phyloP scores from a whole-genome alignment of 2,113 vertebrate species.

The Mustela lutreola region DNA sequence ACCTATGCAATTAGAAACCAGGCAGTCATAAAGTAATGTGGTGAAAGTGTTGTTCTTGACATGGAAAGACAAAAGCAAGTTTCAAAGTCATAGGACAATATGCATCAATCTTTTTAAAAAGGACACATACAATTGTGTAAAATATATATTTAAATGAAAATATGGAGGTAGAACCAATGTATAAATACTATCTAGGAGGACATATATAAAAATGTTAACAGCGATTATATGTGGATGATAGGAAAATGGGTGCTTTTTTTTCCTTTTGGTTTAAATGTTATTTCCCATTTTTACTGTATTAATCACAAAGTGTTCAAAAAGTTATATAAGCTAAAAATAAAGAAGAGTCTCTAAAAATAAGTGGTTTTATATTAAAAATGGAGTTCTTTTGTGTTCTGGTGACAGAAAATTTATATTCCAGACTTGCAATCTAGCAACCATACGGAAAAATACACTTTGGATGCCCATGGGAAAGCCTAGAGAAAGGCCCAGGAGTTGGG shows the following conservation, averaged over 20 bases:
- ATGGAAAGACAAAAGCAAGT: neutral
- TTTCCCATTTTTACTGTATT: neutral
- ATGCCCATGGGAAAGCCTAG: conserved; percentile 59
- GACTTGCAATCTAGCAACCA: conserved; percentile 22
- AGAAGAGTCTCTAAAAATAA: conserved; percentile 40
- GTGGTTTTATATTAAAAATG: neutral
- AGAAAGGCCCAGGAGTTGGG: neutral
- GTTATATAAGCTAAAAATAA: neutral
- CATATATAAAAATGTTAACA: neutral
- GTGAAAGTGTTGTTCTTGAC: neutral
- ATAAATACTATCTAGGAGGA: neutral
- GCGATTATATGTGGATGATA: neutral
- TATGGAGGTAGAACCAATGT: neutral
- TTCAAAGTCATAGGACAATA: neutral
- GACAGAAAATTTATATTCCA: conserved; percentile 39
- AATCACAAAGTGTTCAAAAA: neutral
- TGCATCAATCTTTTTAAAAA: neutral
- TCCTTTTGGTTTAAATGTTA: neutral
- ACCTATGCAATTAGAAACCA: neutral
- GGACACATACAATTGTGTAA: neutral
- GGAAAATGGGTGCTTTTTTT: neutral
- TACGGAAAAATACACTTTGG: conserved; percentile 47
- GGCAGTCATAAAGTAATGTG: neutral
- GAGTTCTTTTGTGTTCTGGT: conserved; percentile 36
- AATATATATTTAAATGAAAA: neutral